Conservation (phyloP, 1,140 invertebrate species). For the Drosophila mauritiana region DNA sequence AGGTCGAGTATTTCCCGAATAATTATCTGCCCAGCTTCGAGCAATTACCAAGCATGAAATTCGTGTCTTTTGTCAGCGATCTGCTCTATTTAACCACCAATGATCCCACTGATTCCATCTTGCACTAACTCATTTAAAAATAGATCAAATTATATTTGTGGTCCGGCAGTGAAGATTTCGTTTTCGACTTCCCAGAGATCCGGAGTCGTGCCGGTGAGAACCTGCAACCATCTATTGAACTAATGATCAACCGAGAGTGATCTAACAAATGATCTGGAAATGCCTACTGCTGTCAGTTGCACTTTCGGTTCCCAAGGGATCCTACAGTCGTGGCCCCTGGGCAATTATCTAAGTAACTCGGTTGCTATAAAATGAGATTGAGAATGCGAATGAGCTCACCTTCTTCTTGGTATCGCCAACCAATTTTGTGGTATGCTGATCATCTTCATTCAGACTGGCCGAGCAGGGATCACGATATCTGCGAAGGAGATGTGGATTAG, state of each 20-base stretch:
- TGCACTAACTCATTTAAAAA: slow-evolving; percentile 32
- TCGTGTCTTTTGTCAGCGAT: slow-evolving; percentile 14
- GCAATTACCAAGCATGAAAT: slow-evolving; percentile 10
- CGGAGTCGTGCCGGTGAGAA: slow-evolving; percentile 20
- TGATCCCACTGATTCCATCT: slow-evolving; percentile 9
- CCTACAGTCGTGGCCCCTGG: slow-evolving; percentile 20
- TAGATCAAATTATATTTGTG: slow-evolving; percentile 43
- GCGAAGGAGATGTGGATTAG: slow-evolving; percentile 12
- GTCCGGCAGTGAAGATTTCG: slow-evolving; percentile 1
- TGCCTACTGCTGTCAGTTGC: slow-evolving; percentile 19
- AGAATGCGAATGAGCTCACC: slow-evolving; percentile 85
- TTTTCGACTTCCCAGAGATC: slow-evolving; percentile 2
- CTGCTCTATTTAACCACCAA: background rate
- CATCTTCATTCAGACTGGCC: slow-evolving; percentile 93
- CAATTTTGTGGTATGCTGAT: slow-evolving; percentile 95
- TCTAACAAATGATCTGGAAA: slow-evolving; percentile 27
- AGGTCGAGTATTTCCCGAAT: background rate
- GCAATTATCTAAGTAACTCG: slow-evolving; percentile 46
- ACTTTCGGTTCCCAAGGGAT: slow-evolving; percentile 37
- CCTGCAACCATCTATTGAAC: slow-evolving; percentile 17
- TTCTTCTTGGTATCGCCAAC: slow-evolving; percentile 92
- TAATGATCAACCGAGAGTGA: slow-evolving; percentile 37
- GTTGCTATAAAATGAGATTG: background rate
- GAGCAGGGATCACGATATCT: slow-evolving; percentile 94
- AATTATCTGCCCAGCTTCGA: slow-evolving; percentile 1